Evolutionary conservation across 2,888 invertebrate genomes (phyloP).

Genomic region (Geophilus truncorum): DNA sequence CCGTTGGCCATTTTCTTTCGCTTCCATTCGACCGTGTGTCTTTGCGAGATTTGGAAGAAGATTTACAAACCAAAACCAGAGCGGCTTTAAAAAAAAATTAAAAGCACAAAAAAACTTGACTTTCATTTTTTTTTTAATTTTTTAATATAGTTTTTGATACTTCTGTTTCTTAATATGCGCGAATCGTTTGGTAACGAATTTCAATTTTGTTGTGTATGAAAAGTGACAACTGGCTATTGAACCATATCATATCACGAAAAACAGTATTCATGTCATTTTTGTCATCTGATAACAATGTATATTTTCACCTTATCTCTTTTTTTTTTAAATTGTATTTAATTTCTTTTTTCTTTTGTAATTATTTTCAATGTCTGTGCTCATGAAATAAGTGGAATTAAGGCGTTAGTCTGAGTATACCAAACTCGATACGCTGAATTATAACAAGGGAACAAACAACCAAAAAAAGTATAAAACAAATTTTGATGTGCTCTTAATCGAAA

Average conservation of each 20-base stretch:
- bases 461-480: not conserved
- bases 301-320: not conserved
- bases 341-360: not conserved
- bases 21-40: slow-evolving; percentile 90
- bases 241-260: slow-evolving; percentile 28
- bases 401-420: not conserved
- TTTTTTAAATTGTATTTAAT: not conserved
- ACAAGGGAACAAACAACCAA: not conserved
- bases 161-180: no score
- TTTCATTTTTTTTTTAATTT: slow-evolving; percentile 37
- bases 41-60: slow-evolving; percentile 94
- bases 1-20: slow-evolving; percentile 90
- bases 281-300: not conserved
- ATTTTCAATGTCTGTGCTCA: not conserved
- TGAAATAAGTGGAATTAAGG: no score
- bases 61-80: slow-evolving; percentile 73
- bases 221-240: no score
- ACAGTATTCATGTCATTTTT: slow-evolving; percentile 10
- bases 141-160: slow-evolving; percentile 43
- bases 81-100: slow-evolving; percentile 1
- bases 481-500: slow-evolving; percentile 5
- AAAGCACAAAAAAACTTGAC: no score
- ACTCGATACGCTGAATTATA: slow-evolving; percentile 15
- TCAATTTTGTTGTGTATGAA: no score
- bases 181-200: no score